phyloP scores from a whole-genome alignment of 2,888 invertebrate genomes.

The Acrobasis consociella region DNA sequence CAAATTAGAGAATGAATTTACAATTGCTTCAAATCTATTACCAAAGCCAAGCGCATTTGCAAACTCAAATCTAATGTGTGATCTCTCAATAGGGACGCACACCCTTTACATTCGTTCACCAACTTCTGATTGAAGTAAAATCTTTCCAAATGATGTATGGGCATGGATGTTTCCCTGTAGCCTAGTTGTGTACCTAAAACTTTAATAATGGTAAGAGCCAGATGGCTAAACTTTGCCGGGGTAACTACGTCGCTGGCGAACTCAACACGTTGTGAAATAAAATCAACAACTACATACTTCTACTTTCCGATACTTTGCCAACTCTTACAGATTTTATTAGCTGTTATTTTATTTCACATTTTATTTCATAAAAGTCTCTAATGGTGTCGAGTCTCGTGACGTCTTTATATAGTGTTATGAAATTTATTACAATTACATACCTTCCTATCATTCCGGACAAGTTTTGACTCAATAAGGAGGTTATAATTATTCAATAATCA shows the following conservation, averaged over 20 bases:
- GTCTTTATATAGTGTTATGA: neutral
- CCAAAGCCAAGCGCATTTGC: no score
- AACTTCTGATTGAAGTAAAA: neutral
- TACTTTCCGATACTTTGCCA: constrained; percentile 9
- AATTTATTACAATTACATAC: neutral
- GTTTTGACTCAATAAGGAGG: no score
- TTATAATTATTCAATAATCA: no score
- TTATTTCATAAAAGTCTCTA: neutral
- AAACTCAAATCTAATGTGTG: no score
- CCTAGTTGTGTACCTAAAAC: constrained; percentile 47
- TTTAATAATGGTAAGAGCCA: constrained; percentile 66
- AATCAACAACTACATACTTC: constrained; percentile 41
- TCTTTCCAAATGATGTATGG: neutral
- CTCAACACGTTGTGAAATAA: constrained; percentile 55
- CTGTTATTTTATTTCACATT: constrained; percentile 10
- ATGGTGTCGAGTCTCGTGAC: neutral
- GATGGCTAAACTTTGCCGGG: constrained; percentile 60
- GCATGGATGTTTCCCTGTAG: constrained; percentile 9
- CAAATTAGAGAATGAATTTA: no score
- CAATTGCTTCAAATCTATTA: no score
- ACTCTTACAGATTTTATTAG: constrained; percentile 8
- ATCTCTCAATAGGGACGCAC: no score
- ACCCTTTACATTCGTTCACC: neutral
- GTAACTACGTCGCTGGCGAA: constrained; percentile 47
- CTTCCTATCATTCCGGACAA: neutral